Evolutionary conservation across 1,140 invertebrate species (phyloP), one percentile per base, ranked within the genome.

Genomic region (Micrasema longulum): DNA sequence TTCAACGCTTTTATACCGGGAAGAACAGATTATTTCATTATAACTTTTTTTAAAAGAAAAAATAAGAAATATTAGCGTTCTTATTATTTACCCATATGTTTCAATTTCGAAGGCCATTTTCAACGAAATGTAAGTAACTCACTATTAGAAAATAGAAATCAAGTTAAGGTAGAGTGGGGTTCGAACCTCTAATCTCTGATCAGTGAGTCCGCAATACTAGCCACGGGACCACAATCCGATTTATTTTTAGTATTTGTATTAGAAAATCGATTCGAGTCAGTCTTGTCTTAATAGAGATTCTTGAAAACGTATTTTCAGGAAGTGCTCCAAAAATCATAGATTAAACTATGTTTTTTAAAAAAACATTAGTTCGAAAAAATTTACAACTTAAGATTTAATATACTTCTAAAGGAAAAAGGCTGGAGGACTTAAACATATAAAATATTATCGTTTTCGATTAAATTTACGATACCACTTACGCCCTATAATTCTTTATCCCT

Each of bases 401-500:
- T 45, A 45, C 12, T 45, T 20, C 47, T 10, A 48, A 22, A 20
- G 1, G 11, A 11, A 7, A 16, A 18, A 48, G 9, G 47, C 16
- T 31, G 14, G 31, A 0, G 52, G 52, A 48, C 23, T n/a, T 22
- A 31, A 36, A 55, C 31, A 26, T 14, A 55, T 55, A 7, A 36
- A 55, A 23, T n/a, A 20, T 22, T 18, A 20, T 48, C n/a, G 52
- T 16, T 16, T 47, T 47, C 16, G 7, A 52, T 52, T 41, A 10
- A 41, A 60, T 60, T 60, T 60, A 60, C 36, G 55, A 60, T 22
- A 1, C 55, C 35, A 41, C 55, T 60, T 60, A 41, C 36, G n/a
- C 14, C 20, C 55, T 43, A 22, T 41, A 60, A 60, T 60, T 38
- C 18, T 60, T 60, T 60, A 60, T n/a, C 16, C 36, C 36, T 60